Evolutionary conservation across 2,113 vertebrate genomes (phyloP).

Genomic region (Lophochroa leadbeateri): DNA sequence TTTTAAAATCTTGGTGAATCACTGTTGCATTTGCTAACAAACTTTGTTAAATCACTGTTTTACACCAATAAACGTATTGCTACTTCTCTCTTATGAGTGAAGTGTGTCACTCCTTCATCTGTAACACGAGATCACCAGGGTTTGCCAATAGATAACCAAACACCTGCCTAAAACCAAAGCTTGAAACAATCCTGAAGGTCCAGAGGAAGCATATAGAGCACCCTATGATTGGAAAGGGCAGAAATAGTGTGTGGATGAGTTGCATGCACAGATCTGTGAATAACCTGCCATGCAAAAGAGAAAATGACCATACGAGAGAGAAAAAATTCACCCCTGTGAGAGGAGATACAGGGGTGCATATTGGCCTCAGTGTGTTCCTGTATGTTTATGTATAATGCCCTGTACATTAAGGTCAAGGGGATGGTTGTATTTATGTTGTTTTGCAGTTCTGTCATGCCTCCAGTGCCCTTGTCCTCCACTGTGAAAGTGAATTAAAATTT

Average conservation of each 20-base stretch:
- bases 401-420: not conserved
- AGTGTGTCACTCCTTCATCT: not conserved
- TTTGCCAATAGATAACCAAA: not conserved
- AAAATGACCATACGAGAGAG: not conserved
- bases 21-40: not conserved
- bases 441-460: not conserved
- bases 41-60: not conserved
- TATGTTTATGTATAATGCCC: not conserved
- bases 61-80: not conserved
- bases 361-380: fast-evolving
- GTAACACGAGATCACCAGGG: not conserved
- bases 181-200: not conserved
- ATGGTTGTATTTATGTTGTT: not conserved
- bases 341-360: not conserved
- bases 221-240: not conserved
- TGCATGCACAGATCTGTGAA: not conserved
- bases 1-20: not conserved
- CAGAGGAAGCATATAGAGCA: not conserved
- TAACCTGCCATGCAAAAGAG: not conserved
- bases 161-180: not conserved
- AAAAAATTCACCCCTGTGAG: not conserved
- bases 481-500: not conserved
- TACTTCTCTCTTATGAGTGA: not conserved
- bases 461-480: not conserved
- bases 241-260: not conserved